phyloP scores from a whole-genome alignment of 2,888 invertebrate species.

The Oxyteleia sp. region DNA sequence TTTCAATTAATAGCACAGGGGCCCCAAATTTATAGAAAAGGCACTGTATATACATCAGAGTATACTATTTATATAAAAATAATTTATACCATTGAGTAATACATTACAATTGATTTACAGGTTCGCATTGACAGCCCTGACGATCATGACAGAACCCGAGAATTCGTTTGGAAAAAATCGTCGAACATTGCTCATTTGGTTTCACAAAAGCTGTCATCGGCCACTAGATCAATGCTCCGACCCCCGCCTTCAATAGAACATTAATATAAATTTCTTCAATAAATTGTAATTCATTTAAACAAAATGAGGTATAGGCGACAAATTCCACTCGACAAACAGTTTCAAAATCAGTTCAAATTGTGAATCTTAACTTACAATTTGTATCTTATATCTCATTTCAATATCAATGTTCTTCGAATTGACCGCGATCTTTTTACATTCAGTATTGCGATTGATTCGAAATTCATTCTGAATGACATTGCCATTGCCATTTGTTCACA shows the following conservation, averaged over 20 bases:
- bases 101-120: constrained; percentile 88
- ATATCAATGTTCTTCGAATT: constrained; percentile 48
- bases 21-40: no score
- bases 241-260: constrained; percentile 86
- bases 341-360: neutral
- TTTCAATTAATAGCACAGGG: no score
- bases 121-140: constrained; percentile 94
- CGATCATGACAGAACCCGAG: constrained; percentile 94
- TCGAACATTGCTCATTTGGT: constrained; percentile 95
- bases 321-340: neutral
- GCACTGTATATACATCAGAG: no score
- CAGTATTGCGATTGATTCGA: constrained; percentile 55
- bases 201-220: constrained; percentile 92
- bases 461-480: constrained; percentile 38
- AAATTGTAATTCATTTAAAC: neutral
- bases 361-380: constrained; percentile 5
- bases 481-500: constrained; percentile 60
- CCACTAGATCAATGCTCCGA: constrained; percentile 89
- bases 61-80: no score
- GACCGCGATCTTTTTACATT: constrained; percentile 30
- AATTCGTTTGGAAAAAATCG: constrained; percentile 94
- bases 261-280: constrained; percentile 11
- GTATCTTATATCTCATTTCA: constrained; percentile 48
- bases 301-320: constrained; percentile 51
- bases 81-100: no score